These are phyloP conservation scores for Anastrepha obliqua DNA, from an alignment of 1,140 invertebrate species.

Conservation along the genomic window DNA sequence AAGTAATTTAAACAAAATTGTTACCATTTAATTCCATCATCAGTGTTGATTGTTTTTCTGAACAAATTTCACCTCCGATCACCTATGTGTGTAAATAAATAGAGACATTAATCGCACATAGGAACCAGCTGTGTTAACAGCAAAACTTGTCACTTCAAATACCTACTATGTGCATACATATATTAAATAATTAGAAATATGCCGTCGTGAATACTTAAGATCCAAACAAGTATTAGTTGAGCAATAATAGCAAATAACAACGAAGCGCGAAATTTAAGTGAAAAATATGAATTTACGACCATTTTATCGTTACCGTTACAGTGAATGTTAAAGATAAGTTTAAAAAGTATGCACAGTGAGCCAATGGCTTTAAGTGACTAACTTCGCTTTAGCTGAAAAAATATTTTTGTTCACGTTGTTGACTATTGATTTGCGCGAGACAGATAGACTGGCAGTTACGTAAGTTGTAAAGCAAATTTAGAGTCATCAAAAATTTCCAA, in stretches of 20 bases:
- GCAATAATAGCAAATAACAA: not conserved
- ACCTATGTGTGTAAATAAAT: too few relatives aligned
- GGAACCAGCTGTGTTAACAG: too few relatives aligned
- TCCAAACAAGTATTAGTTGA: not conserved
- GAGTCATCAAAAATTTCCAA: conserved; percentile 43
- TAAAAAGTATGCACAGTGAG: not conserved
- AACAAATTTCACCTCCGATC: too few relatives aligned
- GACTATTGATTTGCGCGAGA: not conserved
- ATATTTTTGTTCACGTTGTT: not conserved
- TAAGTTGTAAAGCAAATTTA: conserved; percentile 1
- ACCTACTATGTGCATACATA: not conserved
- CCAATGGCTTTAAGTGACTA: not conserved
- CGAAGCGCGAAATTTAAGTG: not conserved
- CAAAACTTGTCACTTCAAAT: too few relatives aligned
- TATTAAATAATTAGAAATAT: not conserved
- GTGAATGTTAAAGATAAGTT: not conserved
- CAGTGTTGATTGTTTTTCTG: too few relatives aligned
- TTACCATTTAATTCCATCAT: too few relatives aligned
- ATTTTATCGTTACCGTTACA: not conserved
- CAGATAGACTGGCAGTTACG: not conserved
- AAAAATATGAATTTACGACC: not conserved
- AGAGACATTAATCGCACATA: too few relatives aligned
- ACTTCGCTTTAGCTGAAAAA: not conserved
- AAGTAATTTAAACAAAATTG: too few relatives aligned
- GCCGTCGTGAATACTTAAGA: not conserved